phyloP scores from a whole-genome alignment of 2,888 invertebrate genomes.

The Cremastinae sp. region DNA sequence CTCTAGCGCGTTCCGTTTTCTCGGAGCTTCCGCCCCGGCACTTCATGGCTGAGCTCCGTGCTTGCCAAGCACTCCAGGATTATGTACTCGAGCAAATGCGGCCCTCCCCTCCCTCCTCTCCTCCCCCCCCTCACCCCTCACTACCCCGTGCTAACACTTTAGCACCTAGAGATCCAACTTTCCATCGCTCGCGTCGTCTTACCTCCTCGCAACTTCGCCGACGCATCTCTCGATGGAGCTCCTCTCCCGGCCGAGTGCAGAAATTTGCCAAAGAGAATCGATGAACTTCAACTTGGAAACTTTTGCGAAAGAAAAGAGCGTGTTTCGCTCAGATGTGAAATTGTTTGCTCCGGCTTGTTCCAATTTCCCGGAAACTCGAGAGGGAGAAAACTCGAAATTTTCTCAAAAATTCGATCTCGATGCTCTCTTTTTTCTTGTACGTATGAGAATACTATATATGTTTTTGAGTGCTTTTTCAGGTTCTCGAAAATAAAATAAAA shows the following conservation, averaged over 20 bases:
- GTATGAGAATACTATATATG: too few relatives aligned
- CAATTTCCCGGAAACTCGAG: background rate
- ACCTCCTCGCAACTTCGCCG: conserved; percentile 56
- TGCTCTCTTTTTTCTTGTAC: too few relatives aligned
- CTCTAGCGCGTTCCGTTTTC: conserved; percentile 30
- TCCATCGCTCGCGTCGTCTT: conserved; percentile 9
- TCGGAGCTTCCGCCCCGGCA: conserved; percentile 38
- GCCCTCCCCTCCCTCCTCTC: too few relatives aligned
- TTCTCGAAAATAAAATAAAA: too few relatives aligned
- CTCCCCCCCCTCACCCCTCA: conserved; percentile 38
- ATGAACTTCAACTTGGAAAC: conserved; percentile 40
- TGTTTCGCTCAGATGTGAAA: conserved; percentile 23
- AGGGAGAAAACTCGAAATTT: background rate
- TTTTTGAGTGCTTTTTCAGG: too few relatives aligned
- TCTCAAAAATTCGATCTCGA: too few relatives aligned
- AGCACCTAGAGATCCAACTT: conserved; percentile 57
- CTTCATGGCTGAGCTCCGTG: conserved; percentile 55
- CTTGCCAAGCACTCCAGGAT: conserved; percentile 69
- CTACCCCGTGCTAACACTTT: conserved; percentile 39
- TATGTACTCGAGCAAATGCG: conserved; percentile 70
- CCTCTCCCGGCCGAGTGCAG: conserved; percentile 36
- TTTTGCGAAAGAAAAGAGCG: conserved; percentile 20
- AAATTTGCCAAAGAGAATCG: conserved; percentile 54
- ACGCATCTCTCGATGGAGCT: conserved; percentile 46
- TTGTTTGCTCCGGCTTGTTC: conserved; percentile 9